Conservation (phyloP, 2,888 invertebrate genomes). For the Amblyjoppa proteus region DNA sequence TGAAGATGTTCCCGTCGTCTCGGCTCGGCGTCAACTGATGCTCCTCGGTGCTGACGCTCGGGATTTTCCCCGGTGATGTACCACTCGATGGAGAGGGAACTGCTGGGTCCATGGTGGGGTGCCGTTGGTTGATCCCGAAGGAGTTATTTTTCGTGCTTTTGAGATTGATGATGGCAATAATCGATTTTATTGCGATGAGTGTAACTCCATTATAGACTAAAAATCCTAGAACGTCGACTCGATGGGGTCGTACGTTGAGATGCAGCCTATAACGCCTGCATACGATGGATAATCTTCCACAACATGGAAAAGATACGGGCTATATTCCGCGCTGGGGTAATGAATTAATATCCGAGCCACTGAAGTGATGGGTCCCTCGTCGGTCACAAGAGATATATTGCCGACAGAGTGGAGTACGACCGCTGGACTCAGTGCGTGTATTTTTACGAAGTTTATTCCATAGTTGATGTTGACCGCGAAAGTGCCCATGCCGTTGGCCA, state of each 20-base stretch:
- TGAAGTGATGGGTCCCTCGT: background rate
- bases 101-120: too few relatives aligned
- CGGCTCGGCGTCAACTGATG: too few relatives aligned
- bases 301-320: background rate
- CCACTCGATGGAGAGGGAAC: too few relatives aligned
- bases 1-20: too few relatives aligned
- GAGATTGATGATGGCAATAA: too few relatives aligned
- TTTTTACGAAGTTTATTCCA: background rate
- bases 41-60: too few relatives aligned
- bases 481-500: background rate
- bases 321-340: background rate
- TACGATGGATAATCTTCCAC: background rate
- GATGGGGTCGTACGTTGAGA: background rate
- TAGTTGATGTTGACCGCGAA: background rate
- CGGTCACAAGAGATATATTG: background rate
- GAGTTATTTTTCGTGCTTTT: too few relatives aligned
- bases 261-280: background rate
- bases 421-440: background rate
- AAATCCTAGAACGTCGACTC: background rate
- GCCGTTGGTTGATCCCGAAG: too few relatives aligned
- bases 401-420: background rate
- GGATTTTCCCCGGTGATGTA: too few relatives aligned
- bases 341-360: background rate
- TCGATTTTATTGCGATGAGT: background rate
- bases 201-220: too few relatives aligned